Conservation (phyloP, 2,888 invertebrate species). For the Nasonia oneida region DNA sequence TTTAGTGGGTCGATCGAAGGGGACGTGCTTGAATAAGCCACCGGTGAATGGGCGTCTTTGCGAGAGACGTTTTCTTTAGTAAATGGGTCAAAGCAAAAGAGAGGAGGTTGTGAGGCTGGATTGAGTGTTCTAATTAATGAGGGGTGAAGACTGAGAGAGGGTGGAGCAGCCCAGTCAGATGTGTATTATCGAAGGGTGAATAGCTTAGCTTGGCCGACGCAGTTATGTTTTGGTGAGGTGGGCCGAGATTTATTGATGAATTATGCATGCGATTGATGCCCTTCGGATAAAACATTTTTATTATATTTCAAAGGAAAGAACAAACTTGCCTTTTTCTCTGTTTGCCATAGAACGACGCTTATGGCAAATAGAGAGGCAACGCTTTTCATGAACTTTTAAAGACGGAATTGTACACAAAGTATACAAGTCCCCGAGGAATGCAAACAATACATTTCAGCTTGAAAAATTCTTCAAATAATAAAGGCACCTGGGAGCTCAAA, state of each 20-base stretch:
- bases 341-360: too few relatives aligned
- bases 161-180: background rate
- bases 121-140: background rate
- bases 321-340: too few relatives aligned
- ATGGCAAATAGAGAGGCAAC: too few relatives aligned
- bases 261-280: background rate
- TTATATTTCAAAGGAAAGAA: background rate
- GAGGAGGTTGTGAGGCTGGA: background rate
- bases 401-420: background rate
- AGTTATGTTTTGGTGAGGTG: background rate
- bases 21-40: background rate
- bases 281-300: background rate
- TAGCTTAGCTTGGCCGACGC: background rate
- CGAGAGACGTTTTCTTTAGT: background rate
- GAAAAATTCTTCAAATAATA: background rate
- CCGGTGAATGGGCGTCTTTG: background rate
- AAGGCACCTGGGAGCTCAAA: background rate
- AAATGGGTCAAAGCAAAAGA: background rate
- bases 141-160: background rate
- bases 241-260: background rate
- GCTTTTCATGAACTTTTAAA: too few relatives aligned
- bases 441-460: background rate
- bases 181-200: background rate
- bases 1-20: conserved; percentile 8
- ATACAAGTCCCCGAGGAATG: background rate